Evolutionary conservation across 1,140 invertebrate species (phyloP), one percentile per base, ranked within the genome.

Genomic region (Sinella curviseta): DNA sequence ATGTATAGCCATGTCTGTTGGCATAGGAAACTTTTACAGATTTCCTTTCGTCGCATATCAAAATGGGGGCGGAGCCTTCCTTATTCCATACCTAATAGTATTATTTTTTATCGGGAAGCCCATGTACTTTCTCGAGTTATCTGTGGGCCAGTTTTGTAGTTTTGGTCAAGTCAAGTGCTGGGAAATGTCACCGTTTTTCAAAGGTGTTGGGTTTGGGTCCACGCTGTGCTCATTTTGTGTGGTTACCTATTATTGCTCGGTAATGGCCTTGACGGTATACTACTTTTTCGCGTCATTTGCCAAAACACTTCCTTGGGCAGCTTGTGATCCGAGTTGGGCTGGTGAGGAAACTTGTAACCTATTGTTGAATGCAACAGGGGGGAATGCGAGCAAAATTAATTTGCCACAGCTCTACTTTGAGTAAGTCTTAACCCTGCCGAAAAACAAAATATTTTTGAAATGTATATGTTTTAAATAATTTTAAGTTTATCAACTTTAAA

Each of bases 121-220:
- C 4, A 87, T 92, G 36, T 91, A 91, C 84, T 89, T 91, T 78
- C 87, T 91, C 84, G 91, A 92, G 85, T 88, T 91, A 3, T 86
- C 88, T 0, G 84, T 91, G 12, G 90, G 90, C 1, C 91, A 91
- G 84, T 91, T 90, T 83, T 88, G 89, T 24, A 89, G 89, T 77
- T 86, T 86, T 81, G 90, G 90, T 55, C 88, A 89, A 28, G 87
- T 91, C 83, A 89, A 88, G 0, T 88, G 89, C 77, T 92, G 91
- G 90, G 87, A 89, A 74, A 89, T 91, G 83, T 89, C 88, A 48
- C 91, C 91, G 0, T 83, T 91, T 0, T 89, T 91, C 81, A 88
- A 90, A 88, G 91, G 90, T 4, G 70, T 74, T 67, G 77, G 77
- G 17, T 67, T 57, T 39, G 77, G 77, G 8, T 70, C 60, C 28